These are phyloP conservation scores for Podiceps cristatus DNA, from an alignment of 2,113 vertebrate species.

Conservation along the genomic window DNA sequence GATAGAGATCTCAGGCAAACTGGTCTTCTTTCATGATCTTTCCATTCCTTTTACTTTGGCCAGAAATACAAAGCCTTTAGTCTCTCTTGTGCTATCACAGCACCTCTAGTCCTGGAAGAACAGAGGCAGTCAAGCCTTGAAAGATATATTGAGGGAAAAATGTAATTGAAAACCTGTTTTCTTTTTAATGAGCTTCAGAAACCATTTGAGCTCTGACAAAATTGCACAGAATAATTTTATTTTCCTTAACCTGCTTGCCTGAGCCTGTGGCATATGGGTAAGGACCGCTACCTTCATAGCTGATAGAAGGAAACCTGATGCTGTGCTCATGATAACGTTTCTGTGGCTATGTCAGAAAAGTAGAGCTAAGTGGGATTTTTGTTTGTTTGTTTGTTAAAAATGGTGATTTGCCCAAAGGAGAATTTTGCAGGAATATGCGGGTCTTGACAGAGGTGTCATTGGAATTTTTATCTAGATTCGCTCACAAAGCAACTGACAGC, in stretches of 20 bases:
- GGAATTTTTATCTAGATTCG: neutral
- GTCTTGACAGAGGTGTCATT: neutral
- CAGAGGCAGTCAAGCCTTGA: neutral
- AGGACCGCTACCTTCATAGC: neutral
- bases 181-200: neutral
- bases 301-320: neutral
- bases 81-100: neutral
- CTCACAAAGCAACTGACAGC: neutral
- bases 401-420: neutral
- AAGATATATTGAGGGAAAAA: neutral
- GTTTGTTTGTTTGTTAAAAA: neutral
- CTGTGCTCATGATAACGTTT: neutral
- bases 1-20: conserved; percentile 30
- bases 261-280: neutral
- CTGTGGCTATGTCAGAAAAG: neutral
- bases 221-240: neutral
- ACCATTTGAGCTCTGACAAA: neutral
- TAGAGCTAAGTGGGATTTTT: neutral
- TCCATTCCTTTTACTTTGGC: neutral
- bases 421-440: neutral
- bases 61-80: conserved; percentile 6
- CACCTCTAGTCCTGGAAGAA: neutral
- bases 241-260: neutral
- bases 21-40: conserved; percentile 31
- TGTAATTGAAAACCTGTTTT: neutral